Conservation (phyloP, 2,888 invertebrate species). For the Busseola fusca region DNA sequence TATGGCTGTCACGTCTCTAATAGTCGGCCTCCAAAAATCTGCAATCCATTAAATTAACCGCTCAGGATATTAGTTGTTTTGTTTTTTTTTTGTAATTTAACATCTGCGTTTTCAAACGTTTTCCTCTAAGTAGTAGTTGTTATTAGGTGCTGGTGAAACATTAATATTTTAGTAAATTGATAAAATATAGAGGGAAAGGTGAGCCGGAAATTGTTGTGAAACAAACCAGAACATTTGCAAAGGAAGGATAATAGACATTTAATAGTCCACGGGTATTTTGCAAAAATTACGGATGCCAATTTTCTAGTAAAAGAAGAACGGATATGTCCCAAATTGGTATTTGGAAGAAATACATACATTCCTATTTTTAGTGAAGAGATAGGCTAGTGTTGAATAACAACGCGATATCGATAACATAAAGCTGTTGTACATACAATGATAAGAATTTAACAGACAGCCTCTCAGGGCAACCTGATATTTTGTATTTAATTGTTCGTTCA, state of each 20-base stretch:
- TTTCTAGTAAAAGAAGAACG: constrained; percentile 10
- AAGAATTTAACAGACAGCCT: not conserved
- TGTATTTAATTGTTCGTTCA: not conserved
- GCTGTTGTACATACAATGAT: not conserved
- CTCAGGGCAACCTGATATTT: not conserved
- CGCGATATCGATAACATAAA: not conserved
- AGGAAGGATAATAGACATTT: not conserved
- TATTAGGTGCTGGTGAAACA: not conserved
- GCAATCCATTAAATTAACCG: not conserved
- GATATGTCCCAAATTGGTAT: constrained; percentile 33
- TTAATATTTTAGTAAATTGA: not conserved
- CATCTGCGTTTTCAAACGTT: not conserved
- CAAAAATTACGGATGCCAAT: not conserved
- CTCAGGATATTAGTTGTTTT: too few relatives aligned
- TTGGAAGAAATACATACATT: not conserved
- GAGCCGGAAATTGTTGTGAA: constrained; percentile 10
- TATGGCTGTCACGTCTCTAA: too few relatives aligned
- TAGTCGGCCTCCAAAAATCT: not conserved
- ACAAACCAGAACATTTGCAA: not conserved
- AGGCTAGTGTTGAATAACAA: not conserved
- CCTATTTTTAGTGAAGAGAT: constrained; percentile 3
- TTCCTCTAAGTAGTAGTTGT: not conserved
- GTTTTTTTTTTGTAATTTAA: too few relatives aligned
- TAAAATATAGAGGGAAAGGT: not conserved
- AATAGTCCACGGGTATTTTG: too few relatives aligned